Percentiles rank a stretch among this genome's conserved stretches.
phyloP scores from a whole-genome alignment of 2,113 vertebrate genomes.

The Leucosticte australis region DNA sequence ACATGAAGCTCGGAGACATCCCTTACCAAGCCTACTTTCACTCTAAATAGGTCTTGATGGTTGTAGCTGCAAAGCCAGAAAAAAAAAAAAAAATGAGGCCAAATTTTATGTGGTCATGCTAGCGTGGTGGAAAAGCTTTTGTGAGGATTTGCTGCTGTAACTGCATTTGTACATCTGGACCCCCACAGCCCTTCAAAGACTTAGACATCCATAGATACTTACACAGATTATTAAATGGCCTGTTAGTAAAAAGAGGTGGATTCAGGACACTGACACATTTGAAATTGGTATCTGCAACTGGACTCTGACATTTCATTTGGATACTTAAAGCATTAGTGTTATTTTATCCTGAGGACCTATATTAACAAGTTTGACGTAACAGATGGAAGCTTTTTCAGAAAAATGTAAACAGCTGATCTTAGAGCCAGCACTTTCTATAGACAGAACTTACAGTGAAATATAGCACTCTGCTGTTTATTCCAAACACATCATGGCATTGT shows the following conservation, averaged over 20 bases:
- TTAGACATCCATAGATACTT: constrained; percentile 46
- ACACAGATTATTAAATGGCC: constrained; percentile 56
- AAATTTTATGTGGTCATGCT: constrained; percentile 49
- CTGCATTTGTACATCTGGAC: constrained; percentile 65
- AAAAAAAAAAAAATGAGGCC: constrained; percentile 39
- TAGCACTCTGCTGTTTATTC: constrained; percentile 44
- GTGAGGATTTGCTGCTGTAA: constrained; percentile 56
- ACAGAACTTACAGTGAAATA: constrained; percentile 57
- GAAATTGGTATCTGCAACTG: constrained; percentile 41
- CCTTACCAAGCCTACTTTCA: constrained; percentile 17
- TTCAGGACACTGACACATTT: constrained; percentile 63
- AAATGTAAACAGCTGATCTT: constrained; percentile 69
- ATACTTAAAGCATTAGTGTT: constrained; percentile 67
- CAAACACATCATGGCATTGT: constrained; percentile 21
- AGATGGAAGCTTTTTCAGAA: constrained; percentile 67
- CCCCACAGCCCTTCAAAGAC: constrained; percentile 42
- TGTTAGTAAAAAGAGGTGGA: constrained; percentile 61
- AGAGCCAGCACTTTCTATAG: constrained; percentile 54
- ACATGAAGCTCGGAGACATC: neutral
- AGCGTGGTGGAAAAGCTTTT: constrained; percentile 42
- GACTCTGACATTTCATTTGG: constrained; percentile 59
- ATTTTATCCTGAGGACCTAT: constrained; percentile 61
- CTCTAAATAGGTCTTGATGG: constrained; percentile 28
- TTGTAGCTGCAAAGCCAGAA: neutral
- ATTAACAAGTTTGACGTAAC: constrained; percentile 69